Base-by-base conservation (phyloP, 1,140 invertebrate species). In the Apis florea region DNA sequence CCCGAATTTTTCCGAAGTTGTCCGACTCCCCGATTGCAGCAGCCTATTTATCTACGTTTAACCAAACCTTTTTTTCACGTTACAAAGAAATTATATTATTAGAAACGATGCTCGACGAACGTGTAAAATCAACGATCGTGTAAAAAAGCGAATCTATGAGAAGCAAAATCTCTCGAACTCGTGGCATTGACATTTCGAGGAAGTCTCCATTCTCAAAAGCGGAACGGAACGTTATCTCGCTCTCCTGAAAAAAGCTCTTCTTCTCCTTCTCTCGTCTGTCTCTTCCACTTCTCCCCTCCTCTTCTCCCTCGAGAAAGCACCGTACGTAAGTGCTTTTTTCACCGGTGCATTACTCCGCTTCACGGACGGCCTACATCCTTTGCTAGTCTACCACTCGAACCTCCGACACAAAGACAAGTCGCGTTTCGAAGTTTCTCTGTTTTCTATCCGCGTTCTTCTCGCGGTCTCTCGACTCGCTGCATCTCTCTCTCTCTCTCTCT, bases 301-400 rank as follows among this genome's bases (percentile, higher is more conserved):
- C 58, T 47, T n/a, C 21, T 31, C 24, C 56, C 17, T 51, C 40
- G 47, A 56, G 63, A 70, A 70, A 68, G 77, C 51, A 73, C 59
- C 49, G 4, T 8, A 54, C 21, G 70, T 84, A 84, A 84, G 83
- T 84, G 83, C 79, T 84, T 84, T 83, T 83, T 84, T 61, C 80
- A 81, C 21, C 61, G 61, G 40, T 73, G 74, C 86, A 81, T 88
- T 88, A 88, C 83, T 85, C 59, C 58, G 51, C 61, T 61, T 40
- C 73, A 74, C 47, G 54, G 77, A 77, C 87, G 87, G 82, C 83
- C 87, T 77, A 88, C 73, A 88, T 88, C 83, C 81, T 76, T 79
- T 74, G 56, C 61, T 21, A 15, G 15, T 24, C 17, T 59, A 17
- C 26, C 74, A 61, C 72, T 75, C 82, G 79, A 82, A 71, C 59